Base-by-base conservation (phyloP, 1,140 invertebrate species). In the Lepidurus apus region DNA sequence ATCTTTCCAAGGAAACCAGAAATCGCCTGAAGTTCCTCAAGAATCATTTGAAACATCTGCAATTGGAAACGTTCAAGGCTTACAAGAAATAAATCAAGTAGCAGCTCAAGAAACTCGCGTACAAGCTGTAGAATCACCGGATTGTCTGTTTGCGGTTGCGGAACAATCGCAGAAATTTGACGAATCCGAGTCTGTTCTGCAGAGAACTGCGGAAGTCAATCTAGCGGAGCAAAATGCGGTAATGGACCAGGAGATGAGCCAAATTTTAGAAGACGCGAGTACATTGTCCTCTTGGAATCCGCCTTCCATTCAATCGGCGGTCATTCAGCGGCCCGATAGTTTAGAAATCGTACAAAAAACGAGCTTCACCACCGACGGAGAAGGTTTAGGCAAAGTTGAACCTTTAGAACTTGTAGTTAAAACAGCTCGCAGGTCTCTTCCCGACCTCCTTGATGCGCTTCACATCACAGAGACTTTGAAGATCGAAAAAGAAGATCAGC, bases 391-490 rank as follows among this genome's bases (percentile, higher is more conserved):
- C 17, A 4, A 65, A 7, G 17, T 65, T 7, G 21, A 65, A 3
- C 53, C 53, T 9, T 65, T 9, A 7, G 53, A 65, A 9, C 7
- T 65, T n/a, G 9, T 21, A 9, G 21, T 4, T 13, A 21, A 65
- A 7, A 65, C 9, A 13, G 13, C 9, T 4, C 53, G 7, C 53
- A 17, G 21, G 21, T 13, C 53, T 13, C 6, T 17, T 65, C 6
- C 53, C 17, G 53, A 65, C 5, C 53, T 21, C 17, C 1, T 65
- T 4, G 53, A 11, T 3, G 53, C 53, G 17, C 6, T 65, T n/a
- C 53, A 65, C 17, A 21, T 65, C 21, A 73, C 77, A 81, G 34
- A 76, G 42, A 11, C 24, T 80, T 26, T 77, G 81, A 17, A 81
- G 81, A 17, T 53, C 21, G 10, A 74, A 13, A 43, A 77, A 45